Percentiles rank a stretch among this genome's conserved stretches.
These are phyloP conservation scores for Phocoena phocoena DNA, from an alignment of 2,113 vertebrate species.

Conservation along the genomic window DNA sequence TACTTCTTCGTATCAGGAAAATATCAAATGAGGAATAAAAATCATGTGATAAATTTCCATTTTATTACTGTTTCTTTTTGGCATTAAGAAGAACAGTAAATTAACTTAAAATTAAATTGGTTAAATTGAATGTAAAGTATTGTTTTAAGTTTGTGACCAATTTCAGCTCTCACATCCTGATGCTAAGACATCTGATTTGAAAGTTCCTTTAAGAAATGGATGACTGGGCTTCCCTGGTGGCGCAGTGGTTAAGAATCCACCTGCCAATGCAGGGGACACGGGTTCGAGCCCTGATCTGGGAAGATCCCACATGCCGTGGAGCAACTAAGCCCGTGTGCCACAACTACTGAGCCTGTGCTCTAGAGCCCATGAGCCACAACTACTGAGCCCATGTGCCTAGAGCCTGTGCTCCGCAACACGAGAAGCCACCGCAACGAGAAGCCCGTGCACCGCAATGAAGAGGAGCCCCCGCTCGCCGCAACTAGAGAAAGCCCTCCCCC, in stretches of 20 bases:
- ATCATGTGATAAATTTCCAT: not conserved
- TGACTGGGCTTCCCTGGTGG: not conserved
- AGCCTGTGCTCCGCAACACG: no score
- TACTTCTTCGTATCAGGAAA: not conserved
- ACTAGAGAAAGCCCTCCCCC: no score
- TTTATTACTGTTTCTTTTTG: not conserved
- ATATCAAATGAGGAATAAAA: not conserved
- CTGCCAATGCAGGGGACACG: no score
- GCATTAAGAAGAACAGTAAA: not conserved
- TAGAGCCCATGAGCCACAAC: no score
- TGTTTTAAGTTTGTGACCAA: not conserved
- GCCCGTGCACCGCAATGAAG: no score
- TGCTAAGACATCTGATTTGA: not conserved
- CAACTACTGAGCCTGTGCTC: no score
- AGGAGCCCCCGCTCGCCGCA: no score
- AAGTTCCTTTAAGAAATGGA: slow-evolving; percentile 39
- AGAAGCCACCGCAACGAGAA: no score
- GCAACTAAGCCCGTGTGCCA: no score
- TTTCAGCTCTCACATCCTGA: not conserved
- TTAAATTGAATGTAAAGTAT: not conserved
- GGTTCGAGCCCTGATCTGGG: no score
- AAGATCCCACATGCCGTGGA: no score
- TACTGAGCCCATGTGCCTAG: no score
- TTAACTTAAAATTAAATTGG: slow-evolving; percentile 2
- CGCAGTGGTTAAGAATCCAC: not conserved